phyloP scores from a whole-genome alignment of 2,888 invertebrate species.

The Loripinus fragilis region DNA sequence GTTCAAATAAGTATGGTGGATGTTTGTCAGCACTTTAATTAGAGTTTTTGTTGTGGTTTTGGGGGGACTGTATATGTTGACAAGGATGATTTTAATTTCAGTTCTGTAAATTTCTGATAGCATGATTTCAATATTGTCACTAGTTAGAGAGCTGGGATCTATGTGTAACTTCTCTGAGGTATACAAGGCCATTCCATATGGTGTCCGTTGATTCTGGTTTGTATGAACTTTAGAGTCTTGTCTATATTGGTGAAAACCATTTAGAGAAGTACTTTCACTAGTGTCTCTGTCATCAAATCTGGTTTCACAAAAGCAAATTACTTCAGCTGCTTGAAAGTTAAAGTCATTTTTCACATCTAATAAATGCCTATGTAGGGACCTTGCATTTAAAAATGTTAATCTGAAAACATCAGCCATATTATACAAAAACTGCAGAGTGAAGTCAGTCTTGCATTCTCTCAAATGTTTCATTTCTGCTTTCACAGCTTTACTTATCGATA shows the following conservation, averaged over 20 bases:
- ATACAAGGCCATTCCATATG: not conserved
- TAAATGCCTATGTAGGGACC: conserved; percentile 44
- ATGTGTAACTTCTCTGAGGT: not conserved
- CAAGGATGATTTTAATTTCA: not conserved
- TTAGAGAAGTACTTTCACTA: not conserved
- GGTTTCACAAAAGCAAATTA: conserved; percentile 44
- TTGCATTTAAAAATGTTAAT: conserved; percentile 41
- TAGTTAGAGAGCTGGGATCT: not conserved
- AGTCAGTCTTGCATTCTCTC: not conserved
- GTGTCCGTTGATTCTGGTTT: not conserved
- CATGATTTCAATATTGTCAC: not conserved
- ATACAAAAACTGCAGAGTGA: not conserved
- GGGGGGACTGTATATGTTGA: not conserved
- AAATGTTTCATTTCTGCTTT: conserved; percentile 31
- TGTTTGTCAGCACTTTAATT: not conserved
- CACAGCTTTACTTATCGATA: conserved; percentile 24
- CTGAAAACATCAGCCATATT: not conserved
- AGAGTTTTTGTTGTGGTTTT: not conserved
- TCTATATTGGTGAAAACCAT: not conserved
- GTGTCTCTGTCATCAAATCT: not conserved
- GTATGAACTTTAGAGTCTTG: too few species aligned
- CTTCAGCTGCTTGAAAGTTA: conserved; percentile 24
- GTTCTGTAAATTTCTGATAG: not conserved
- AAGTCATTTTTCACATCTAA: conserved; percentile 36
- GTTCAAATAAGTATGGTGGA: not conserved